Percentiles rank a stretch among this genome's conserved stretches.
Conservation (phyloP, 2,113 vertebrate species). For the Osmerus mordax region DNA sequence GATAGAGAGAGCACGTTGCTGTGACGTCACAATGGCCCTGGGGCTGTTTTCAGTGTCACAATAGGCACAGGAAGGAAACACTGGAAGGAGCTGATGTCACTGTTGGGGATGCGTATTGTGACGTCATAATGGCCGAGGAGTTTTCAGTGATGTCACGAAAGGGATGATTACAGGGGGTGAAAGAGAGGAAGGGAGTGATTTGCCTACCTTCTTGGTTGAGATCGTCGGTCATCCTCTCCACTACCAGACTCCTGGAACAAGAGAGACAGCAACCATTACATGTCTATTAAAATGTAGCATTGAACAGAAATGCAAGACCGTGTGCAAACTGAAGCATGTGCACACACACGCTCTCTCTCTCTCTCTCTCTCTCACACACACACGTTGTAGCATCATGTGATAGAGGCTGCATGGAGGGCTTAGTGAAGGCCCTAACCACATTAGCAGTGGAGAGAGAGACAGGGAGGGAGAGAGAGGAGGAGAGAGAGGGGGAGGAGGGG, state of each 20-base stretch:
- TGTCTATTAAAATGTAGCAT: not conserved
- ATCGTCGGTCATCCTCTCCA: conserved; percentile 92
- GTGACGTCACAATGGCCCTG: not conserved
- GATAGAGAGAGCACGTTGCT: not conserved
- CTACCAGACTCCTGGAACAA: conserved; percentile 89
- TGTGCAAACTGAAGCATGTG: not conserved
- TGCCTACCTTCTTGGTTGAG: conserved; percentile 91
- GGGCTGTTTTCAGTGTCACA: not conserved
- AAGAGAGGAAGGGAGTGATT: not conserved
- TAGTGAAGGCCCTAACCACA: not conserved
- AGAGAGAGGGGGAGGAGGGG: not conserved
- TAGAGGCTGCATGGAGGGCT: not conserved
- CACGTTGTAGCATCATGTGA: conserved; percentile 1
- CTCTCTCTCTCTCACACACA: conserved; percentile 5
- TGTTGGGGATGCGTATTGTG: not conserved
- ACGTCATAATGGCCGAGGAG: conserved; percentile 9
- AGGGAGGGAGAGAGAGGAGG: not conserved
- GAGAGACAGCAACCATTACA: not conserved
- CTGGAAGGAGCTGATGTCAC: not conserved
- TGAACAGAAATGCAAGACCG: not conserved
- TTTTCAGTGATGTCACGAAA: not conserved
- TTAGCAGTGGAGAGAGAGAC: not conserved
- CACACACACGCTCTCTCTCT: not conserved
- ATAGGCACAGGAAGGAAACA: not conserved
- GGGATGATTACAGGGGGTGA: too few species aligned